Evolutionary conservation across 1,140 invertebrate species (phyloP).

Genomic region (Epicauta chinensis): DNA sequence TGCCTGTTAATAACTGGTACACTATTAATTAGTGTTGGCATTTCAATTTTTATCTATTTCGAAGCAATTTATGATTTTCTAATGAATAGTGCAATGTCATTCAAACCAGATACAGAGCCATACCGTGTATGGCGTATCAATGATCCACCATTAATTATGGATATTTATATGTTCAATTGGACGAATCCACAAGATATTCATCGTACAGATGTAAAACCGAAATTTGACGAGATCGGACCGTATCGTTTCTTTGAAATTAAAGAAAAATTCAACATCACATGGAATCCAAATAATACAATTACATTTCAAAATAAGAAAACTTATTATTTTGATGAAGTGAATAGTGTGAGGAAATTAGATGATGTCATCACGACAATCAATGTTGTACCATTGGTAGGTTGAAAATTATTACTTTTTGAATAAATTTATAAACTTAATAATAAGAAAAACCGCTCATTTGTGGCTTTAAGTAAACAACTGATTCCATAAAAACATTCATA

Average conservation of each 20-base stretch:
- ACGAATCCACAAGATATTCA: conserved; percentile 62
- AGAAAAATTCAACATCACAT: conserved; percentile 64
- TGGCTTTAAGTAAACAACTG: no score
- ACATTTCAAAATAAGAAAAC: conserved; percentile 67
- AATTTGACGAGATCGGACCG: conserved; percentile 58
- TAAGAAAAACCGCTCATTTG: no score
- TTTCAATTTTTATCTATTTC: conserved; percentile 21
- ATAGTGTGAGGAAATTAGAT: conserved; percentile 66
- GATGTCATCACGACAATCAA: conserved; percentile 78
- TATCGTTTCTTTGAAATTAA: conserved; percentile 64
- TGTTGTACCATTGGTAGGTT: conserved; percentile 70
- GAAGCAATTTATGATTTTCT: conserved; percentile 27
- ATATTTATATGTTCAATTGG: conserved; percentile 77
- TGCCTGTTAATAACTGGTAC: conserved; percentile 23
- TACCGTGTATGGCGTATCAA: conserved; percentile 35
- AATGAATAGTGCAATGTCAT: conserved; percentile 19
- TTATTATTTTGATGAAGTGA: conserved; percentile 67
- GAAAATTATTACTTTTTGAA: no score
- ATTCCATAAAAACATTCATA: no score
- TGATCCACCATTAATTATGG: conserved; percentile 45
- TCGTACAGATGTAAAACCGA: conserved; percentile 44
- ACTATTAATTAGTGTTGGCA: conserved; percentile 20
- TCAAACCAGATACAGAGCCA: conserved; percentile 19
- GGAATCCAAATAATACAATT: conserved; percentile 65
- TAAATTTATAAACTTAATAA: no score